Percentiles rank a stretch among this genome's conserved stretches.
Evolutionary conservation across 2,888 invertebrate species (phyloP).

Genomic region (Sminthurides aquaticus): DNA sequence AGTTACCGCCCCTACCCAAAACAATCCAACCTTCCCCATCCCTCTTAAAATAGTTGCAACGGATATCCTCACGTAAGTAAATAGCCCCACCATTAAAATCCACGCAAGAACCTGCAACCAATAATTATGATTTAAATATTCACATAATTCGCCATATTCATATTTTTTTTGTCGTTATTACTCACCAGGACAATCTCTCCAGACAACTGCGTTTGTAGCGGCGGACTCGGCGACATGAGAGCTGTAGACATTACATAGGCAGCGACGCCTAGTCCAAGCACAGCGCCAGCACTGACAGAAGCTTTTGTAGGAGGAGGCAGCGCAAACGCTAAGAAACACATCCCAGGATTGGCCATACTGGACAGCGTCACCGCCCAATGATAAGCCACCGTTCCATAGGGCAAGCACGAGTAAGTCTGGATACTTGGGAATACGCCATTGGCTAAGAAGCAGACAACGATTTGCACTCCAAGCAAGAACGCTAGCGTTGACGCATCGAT

Average conservation of each 20-base stretch:
- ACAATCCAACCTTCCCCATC: constrained; percentile 66
- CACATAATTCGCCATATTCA: too few relatives aligned
- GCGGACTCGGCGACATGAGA: constrained; percentile 64
- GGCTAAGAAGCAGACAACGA: constrained; percentile 17
- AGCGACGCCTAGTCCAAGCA: constrained; percentile 53
- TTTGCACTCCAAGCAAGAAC: constrained; percentile 22
- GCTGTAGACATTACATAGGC: constrained; percentile 65
- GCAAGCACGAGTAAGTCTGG: constrained; percentile 71
- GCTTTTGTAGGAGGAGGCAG: constrained; percentile 49
- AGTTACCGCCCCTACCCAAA: constrained; percentile 66
- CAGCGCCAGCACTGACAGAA: constrained; percentile 51
- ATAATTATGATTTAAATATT: neutral
- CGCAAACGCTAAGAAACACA: constrained; percentile 57
- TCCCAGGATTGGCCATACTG: constrained; percentile 71
- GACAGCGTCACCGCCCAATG: constrained; percentile 69
- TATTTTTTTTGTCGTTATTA: too few relatives aligned
- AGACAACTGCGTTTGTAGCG: constrained; percentile 52
- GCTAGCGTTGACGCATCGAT: neutral
- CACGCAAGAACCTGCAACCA: constrained; percentile 59
- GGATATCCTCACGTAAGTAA: constrained; percentile 71
- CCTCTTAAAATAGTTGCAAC: constrained; percentile 64
- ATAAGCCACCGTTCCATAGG: constrained; percentile 69
- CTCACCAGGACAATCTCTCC: constrained; percentile 62
- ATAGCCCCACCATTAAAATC: constrained; percentile 59
- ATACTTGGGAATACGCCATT: constrained; percentile 61